phyloP scores from a whole-genome alignment of 2,888 invertebrate genomes.

The Aproaerema taeniolella region DNA sequence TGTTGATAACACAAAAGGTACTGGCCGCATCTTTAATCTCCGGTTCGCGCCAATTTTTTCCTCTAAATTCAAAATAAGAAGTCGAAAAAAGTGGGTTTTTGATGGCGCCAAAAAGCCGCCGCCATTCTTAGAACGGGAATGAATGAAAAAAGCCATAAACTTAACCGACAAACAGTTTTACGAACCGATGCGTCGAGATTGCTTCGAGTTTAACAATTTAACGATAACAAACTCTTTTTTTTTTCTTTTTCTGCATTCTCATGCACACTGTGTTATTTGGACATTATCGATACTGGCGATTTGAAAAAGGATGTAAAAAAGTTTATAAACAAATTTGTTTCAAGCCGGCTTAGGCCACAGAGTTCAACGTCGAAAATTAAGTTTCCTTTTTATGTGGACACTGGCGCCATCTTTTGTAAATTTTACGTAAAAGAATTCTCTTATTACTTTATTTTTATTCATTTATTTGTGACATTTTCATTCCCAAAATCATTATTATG shows the following conservation, averaged over 20 bases:
- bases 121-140: conserved; percentile 53
- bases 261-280: conserved; percentile 8
- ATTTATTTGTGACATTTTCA: too few relatives aligned
- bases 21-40: too few relatives aligned
- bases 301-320: conserved; percentile 1
- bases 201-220: conserved; percentile 52
- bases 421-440: too few relatives aligned
- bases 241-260: conserved; percentile 6
- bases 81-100: conserved; percentile 31
- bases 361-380: too few relatives aligned
- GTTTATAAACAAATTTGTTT: not conserved
- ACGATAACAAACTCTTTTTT: conserved; percentile 39
- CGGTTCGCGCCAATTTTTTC: too few relatives aligned
- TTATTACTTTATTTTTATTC: too few relatives aligned
- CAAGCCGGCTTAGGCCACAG: too few relatives aligned
- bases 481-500: too few relatives aligned
- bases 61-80: too few relatives aligned
- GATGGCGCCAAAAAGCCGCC: conserved; percentile 70
- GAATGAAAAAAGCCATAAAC: conserved; percentile 62
- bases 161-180: conserved; percentile 51
- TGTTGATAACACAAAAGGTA: too few relatives aligned
- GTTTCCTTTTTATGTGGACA: too few relatives aligned
- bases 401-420: too few relatives aligned
- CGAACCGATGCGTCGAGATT: conserved; percentile 63
- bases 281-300: conserved; percentile 7